Evolutionary conservation across 1,140 invertebrate genomes (phyloP), one percentile per base, ranked within the genome.

Genomic region (Lanistes nyassanus): DNA sequence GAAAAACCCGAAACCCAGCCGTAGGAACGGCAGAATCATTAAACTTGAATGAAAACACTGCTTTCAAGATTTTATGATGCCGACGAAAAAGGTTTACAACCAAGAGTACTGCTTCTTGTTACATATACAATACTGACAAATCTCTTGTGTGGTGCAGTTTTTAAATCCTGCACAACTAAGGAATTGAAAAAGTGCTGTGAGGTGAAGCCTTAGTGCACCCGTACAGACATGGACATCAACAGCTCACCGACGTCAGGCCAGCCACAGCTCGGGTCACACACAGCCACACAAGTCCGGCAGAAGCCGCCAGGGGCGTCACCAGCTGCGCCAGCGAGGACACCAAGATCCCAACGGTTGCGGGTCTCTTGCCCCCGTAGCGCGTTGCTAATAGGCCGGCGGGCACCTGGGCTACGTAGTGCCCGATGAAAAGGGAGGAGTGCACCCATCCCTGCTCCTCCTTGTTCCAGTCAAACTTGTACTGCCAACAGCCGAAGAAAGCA

Each of bases 391-490:
- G 51, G 11, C 65, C 55, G 3, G 76, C 74, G 13, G 76, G 76
- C 29, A 78, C 31, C 66, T 68, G 76, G 19, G 72, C 37, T 23
- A 78, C 58, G 66, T 78, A 78, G 67, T 78, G 74, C 29, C 76
- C 76, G 29, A 78, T 47, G 64, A 78, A 78, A 21, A 78, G 55
- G 19, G 76, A 60, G 39, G 76, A 78, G 56, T 74, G 72, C 36
- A 71, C 72, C 72, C 72, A 74, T 11, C 72, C 76, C 26, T 78
- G 76, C 3, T 36, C n/a, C 2, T 55, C 58, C 36, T 78, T 78
- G 76, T 74, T 72, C 76, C 76, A 78, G 29, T 2, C 21, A 51
- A 69, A 78, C 42, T 51, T 60, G 53, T 73, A 74, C 42, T 73
- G 36, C 53, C 26, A 56, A 0, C 9, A 51, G 55, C 5, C 1